Evolutionary conservation across 35 echinoderm and acorn worm species (phyloP), one percentile per base, ranked within the genome.

Genomic region (Strongylocentrotus purpuratus): DNA sequence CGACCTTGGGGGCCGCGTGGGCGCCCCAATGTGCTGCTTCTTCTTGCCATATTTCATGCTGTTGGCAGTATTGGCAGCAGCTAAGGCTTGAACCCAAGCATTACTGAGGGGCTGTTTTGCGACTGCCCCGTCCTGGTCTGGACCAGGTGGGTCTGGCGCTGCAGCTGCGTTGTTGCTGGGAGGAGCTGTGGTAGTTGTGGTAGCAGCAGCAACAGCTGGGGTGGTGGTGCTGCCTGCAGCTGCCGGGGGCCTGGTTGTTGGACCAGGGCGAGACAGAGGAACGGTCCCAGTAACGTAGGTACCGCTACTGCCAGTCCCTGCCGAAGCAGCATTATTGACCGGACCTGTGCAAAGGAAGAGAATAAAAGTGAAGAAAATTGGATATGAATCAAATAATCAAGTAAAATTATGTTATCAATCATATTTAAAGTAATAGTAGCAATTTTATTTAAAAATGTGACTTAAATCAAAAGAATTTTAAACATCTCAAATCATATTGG

Each of bases 21-120:
- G 94, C 85, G 45, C 91, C 96, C 96, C 96, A 65, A 96, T 95
- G 94, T 97, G 98, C 92, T 97, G 96, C 60, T 97, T 99, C 96
- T 99, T 98, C 95, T 99, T 97, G 94, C 92, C 94, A 85, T 97
- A 95, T 32, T 97, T 96, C 98, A 99, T 99, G 87, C 94, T 99
- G 89, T 95, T 85, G 71, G 94, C 96, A 33, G 98, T 97, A 87
- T 96, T 96, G 11, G 97, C 95, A 93, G 97, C 97, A 13, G 96
- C 95, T 92, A 98, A 92, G 31, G 98, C 94, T 46, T 87, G 71
- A 61, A 90, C 91, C 98, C 98, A 99, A 86, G 98, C 98, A 65
- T 96, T 96, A 86, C 98, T 99, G 22, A 99, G 96, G 7, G 95
- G 90, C 92, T 70, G 94, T 35, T 86, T 31, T 31, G 45, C 25